Percentiles rank a stretch among this genome's conserved stretches.
Conservation (phyloP, 2,888 invertebrate genomes). For the Lutraria lutraria region DNA sequence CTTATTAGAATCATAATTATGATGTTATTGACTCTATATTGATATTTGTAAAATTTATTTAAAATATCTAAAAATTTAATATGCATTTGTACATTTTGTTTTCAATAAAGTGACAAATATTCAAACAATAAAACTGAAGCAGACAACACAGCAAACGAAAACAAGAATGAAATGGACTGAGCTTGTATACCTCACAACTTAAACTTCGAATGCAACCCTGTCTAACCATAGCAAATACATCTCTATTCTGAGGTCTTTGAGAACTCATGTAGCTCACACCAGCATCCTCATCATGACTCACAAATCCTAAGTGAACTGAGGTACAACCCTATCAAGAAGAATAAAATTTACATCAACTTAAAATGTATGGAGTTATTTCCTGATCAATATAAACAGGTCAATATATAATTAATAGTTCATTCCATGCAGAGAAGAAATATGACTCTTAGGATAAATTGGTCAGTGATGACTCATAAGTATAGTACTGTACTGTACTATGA, state of each 20-base stretch:
- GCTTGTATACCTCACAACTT: slow-evolving; percentile 93
- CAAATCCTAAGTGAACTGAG: slow-evolving; percentile 88
- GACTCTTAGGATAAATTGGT: no score
- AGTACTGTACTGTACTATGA: no score
- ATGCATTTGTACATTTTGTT: no score
- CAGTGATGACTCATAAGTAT: no score
- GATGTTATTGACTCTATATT: no score
- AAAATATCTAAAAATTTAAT: no score
- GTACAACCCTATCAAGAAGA: slow-evolving; percentile 86
- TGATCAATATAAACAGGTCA: not conserved
- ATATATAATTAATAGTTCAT: no score
- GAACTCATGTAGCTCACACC: slow-evolving; percentile 92
- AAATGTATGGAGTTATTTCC: not conserved
- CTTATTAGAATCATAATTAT: no score
- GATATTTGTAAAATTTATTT: no score
- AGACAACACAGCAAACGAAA: not conserved
- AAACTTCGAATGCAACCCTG: slow-evolving; percentile 94
- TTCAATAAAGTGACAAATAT: no score
- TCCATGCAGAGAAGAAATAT: no score
- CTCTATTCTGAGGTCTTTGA: slow-evolving; percentile 91
- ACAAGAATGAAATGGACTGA: not conserved
- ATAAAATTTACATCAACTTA: not conserved
- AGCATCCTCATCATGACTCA: slow-evolving; percentile 90
- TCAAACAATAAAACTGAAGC: no score
- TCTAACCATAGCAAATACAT: slow-evolving; percentile 91